These are phyloP conservation scores for Emmelina monodactyla DNA, from an alignment of 2,888 invertebrate species.

Conservation along the genomic window DNA sequence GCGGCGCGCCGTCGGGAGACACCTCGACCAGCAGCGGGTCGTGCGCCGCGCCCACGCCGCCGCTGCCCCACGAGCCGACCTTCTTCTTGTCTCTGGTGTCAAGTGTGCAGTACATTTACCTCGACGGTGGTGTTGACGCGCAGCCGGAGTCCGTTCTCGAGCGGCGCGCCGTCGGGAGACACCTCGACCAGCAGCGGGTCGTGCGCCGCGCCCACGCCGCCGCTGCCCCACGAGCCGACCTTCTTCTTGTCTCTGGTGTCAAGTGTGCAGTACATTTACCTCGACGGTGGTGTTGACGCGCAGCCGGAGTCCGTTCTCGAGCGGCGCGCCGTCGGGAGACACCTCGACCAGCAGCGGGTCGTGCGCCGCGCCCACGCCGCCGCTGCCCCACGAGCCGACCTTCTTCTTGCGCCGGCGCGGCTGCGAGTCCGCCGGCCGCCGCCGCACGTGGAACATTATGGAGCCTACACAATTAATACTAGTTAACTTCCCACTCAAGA, in stretches of 20 bases:
- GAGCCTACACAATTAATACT: constrained; percentile 84
- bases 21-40: constrained; percentile 77
- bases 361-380: constrained; percentile 64
- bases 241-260: too few relatives aligned
- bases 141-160: constrained; percentile 71
- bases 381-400: constrained; percentile 51
- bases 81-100: too few relatives aligned
- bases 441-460: constrained; percentile 96
- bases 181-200: constrained; percentile 77
- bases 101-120: too few relatives aligned
- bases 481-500: too few relatives aligned
- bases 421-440: constrained; percentile 89
- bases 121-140: constrained; percentile 72
- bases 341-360: constrained; percentile 77
- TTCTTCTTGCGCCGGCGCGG: constrained; percentile 91
- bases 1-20: constrained; percentile 76
- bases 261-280: too few relatives aligned
- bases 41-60: constrained; percentile 64
- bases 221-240: constrained; percentile 53
- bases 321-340: constrained; percentile 76
- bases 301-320: constrained; percentile 71
- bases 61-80: constrained; percentile 53
- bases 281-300: constrained; percentile 72
- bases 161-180: constrained; percentile 76
- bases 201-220: constrained; percentile 64